A percentile compares a stretch with the other conserved stretches of the same genome.
Evolutionary conservation across 2,888 invertebrate genomes (phyloP).

Genomic region (Tachystola acroxantha): DNA sequence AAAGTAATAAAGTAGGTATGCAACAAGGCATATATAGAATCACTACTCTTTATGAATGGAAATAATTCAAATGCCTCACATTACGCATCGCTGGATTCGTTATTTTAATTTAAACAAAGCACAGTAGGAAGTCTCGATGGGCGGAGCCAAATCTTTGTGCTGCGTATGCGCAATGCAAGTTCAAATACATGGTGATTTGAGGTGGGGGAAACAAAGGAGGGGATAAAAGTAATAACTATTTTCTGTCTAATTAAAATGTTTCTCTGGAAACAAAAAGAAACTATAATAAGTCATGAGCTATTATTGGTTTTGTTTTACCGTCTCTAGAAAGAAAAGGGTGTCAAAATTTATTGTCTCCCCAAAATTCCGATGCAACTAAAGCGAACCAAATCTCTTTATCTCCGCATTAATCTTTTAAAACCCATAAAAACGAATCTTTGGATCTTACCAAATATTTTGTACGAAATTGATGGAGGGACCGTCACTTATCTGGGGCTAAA

Average conservation of each 20-base stretch:
- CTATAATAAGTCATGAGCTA: neutral
- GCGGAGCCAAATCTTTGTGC: slow-evolving; percentile 35
- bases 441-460: slow-evolving; percentile 73
- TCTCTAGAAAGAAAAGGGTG: slow-evolving; percentile 38
- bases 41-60: slow-evolving; percentile 1
- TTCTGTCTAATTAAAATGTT: slow-evolving; percentile 21
- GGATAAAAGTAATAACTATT: slow-evolving; percentile 17
- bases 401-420: slow-evolving; percentile 67
- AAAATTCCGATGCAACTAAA: slow-evolving; percentile 46
- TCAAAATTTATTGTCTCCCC: slow-evolving; percentile 61
- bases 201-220: slow-evolving; percentile 26
- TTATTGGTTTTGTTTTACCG: neutral
- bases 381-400: slow-evolving; percentile 69
- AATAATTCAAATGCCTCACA: slow-evolving; percentile 8
- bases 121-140: slow-evolving; percentile 49
- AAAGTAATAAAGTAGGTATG: too few relatives aligned
- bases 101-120: slow-evolving; percentile 47
- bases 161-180: slow-evolving; percentile 49
- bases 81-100: slow-evolving; percentile 43
- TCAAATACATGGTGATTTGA: slow-evolving; percentile 17
- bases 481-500: slow-evolving; percentile 54
- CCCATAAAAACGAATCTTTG: slow-evolving; percentile 69
- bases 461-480: slow-evolving; percentile 70
- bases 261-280: slow-evolving; percentile 9
- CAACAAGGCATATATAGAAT: too few relatives aligned